A percentile compares a stretch with the other conserved stretches of the same genome.
Evolutionary conservation across 1,140 invertebrate genomes (phyloP).

Genomic region (Musca vetustissima): DNA sequence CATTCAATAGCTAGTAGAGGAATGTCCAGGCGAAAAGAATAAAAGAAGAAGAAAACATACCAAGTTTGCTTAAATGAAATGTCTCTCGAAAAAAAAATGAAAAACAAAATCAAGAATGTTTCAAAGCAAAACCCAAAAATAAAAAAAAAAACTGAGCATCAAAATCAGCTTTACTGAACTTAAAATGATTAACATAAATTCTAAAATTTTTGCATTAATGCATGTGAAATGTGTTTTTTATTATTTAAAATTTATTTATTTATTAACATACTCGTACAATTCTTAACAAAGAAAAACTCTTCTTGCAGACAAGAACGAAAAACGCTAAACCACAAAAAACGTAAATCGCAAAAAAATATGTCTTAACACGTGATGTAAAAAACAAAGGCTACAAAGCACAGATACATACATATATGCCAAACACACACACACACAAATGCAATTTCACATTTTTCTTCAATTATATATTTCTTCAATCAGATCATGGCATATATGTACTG

Average conservation of each 20-base stretch:
- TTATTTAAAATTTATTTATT: conserved; percentile 7
- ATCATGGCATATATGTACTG: too few relatives aligned
- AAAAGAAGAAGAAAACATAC: too few relatives aligned
- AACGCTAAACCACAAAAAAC: too few relatives aligned
- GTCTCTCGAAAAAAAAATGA: too few relatives aligned
- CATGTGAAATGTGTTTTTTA: conserved; percentile 9
- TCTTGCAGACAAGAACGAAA: not conserved
- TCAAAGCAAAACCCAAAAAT: not conserved
- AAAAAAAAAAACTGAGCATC: conserved; percentile 13
- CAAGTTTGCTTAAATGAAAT: too few relatives aligned
- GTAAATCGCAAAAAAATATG: not conserved
- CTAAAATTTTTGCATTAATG: conserved; percentile 24
- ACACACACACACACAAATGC: not conserved
- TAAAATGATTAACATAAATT: conserved; percentile 24
- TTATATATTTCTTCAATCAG: too few relatives aligned
- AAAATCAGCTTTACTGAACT: conserved; percentile 23
- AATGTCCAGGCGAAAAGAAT: too few relatives aligned
- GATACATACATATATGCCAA: not conserved
- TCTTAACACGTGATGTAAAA: not conserved
- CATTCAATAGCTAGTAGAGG: too few relatives aligned
- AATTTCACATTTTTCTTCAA: not conserved
- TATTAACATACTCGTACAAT: conserved; percentile 13
- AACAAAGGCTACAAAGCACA: not conserved
- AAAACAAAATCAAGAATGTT: too few relatives aligned
- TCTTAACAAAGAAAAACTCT: not conserved